Conservation (phyloP, 2,888 invertebrate species). For the Eurois occulta region DNA sequence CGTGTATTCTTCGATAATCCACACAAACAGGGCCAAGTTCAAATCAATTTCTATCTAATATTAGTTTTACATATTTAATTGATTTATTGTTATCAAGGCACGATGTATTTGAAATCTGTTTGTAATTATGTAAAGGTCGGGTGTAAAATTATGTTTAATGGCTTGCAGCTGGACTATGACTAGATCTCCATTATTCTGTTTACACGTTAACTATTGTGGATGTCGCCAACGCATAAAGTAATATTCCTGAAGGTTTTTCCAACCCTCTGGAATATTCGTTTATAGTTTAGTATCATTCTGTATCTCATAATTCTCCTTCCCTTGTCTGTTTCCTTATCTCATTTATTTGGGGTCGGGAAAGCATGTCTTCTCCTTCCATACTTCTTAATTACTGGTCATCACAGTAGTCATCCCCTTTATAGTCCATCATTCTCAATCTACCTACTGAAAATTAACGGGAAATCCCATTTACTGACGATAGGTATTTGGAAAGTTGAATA, state of each 20-base stretch:
- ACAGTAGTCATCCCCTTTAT: not conserved
- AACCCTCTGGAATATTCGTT: slow-evolving; percentile 25
- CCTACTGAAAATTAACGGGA: not conserved
- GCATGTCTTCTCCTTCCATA: not conserved
- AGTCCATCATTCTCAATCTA: not conserved
- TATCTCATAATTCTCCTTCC: not conserved
- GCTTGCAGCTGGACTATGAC: slow-evolving; percentile 34
- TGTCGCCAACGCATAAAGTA: slow-evolving; percentile 26
- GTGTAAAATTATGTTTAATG: slow-evolving; percentile 42
- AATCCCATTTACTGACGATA: not conserved
- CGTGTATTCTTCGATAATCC: slow-evolving; percentile 38
- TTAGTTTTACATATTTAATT: slow-evolving; percentile 41
- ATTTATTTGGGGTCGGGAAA: not conserved
- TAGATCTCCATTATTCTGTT: slow-evolving; percentile 27
- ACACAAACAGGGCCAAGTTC: slow-evolving; percentile 49
- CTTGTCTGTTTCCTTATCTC: too few relatives aligned
- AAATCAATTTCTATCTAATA: slow-evolving; percentile 44
- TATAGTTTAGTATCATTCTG: not conserved
- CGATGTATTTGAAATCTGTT: slow-evolving; percentile 34
- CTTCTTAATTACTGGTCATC: not conserved
- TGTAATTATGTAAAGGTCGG: slow-evolving; percentile 54
- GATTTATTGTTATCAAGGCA: slow-evolving; percentile 38
- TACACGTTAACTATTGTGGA: slow-evolving; percentile 26
- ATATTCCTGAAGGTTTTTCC: slow-evolving; percentile 34
- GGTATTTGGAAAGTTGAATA: not conserved